phyloP scores from a whole-genome alignment of 1,140 invertebrate genomes.

The Spodoptera litura region DNA sequence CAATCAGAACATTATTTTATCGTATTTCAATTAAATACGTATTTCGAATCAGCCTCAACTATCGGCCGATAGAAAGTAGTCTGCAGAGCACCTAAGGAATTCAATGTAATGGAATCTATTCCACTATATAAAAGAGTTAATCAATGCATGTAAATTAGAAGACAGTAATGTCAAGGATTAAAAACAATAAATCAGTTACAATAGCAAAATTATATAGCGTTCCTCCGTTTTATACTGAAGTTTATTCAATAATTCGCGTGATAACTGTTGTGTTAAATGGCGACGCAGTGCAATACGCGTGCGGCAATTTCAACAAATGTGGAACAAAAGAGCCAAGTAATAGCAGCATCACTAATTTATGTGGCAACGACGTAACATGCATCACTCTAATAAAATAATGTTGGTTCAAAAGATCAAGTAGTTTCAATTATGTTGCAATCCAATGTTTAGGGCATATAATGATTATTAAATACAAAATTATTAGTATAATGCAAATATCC shows the following conservation, averaged over 20 bases:
- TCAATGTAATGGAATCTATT: slow-evolving; percentile 17
- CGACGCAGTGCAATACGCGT: neutral
- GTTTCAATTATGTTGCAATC: neutral
- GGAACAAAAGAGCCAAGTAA: slow-evolving; percentile 11
- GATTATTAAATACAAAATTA: neutral
- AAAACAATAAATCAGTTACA: no score
- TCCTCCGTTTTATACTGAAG: neutral
- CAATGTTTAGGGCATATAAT: neutral
- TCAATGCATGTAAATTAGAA: neutral
- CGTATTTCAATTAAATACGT: no score
- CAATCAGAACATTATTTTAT: no score
- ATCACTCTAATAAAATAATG: neutral
- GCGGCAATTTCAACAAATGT: neutral
- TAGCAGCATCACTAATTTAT: slow-evolving; percentile 1
- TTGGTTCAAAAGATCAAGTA: neutral
- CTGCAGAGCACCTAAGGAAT: neutral
- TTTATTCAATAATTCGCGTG: neutral
- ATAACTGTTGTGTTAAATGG: neutral
- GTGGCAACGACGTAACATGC: neutral
- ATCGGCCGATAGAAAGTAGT: no score
- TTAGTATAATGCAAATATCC: slow-evolving; percentile 22
- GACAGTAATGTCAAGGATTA: no score
- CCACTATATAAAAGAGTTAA: neutral
- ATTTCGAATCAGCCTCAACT: no score
- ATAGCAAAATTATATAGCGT: no score